Evolutionary conservation across 2,888 invertebrate genomes (phyloP).

Genomic region (Melolontha melolontha): DNA sequence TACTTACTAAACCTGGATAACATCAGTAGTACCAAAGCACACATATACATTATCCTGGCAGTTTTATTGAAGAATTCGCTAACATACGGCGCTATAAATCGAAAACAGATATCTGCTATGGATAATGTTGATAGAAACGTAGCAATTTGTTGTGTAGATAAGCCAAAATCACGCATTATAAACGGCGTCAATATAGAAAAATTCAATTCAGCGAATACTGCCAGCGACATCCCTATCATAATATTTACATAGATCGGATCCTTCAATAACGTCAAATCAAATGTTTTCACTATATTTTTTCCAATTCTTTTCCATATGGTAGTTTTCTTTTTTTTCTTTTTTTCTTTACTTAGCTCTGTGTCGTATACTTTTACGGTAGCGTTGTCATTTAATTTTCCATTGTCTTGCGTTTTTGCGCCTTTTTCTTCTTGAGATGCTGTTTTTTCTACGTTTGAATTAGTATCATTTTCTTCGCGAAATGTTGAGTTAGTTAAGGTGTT

Average conservation of each 20-base stretch:
- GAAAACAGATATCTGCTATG: constrained; percentile 68
- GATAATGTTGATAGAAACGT: constrained; percentile 73
- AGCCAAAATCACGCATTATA: constrained; percentile 73
- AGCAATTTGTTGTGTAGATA: constrained; percentile 72
- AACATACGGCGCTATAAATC: constrained; percentile 75
- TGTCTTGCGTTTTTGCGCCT: constrained; percentile 15
- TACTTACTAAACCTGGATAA: constrained; percentile 74
- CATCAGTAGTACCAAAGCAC: constrained; percentile 72
- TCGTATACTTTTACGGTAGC: constrained; percentile 45
- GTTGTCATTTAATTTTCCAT: background rate
- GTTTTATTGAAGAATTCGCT: constrained; percentile 74
- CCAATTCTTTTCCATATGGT: constrained; percentile 59
- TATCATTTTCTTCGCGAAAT: constrained; percentile 5
- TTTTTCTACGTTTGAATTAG: constrained; percentile 21
- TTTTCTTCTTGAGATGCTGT: constrained; percentile 29
- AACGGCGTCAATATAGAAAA: constrained; percentile 76
- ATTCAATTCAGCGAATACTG: constrained; percentile 77
- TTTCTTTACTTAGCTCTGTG: constrained; percentile 48
- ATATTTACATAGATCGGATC: constrained; percentile 78
- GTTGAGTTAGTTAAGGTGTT: constrained; percentile 19
- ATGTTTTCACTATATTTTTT: constrained; percentile 67
- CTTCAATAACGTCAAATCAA: constrained; percentile 75
- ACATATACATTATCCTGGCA: constrained; percentile 74
- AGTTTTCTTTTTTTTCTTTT: constrained; percentile 54
- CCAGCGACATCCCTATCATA: constrained; percentile 75